phyloP scores from a whole-genome alignment of 1,140 invertebrate species.

The Aphelinus certus region DNA sequence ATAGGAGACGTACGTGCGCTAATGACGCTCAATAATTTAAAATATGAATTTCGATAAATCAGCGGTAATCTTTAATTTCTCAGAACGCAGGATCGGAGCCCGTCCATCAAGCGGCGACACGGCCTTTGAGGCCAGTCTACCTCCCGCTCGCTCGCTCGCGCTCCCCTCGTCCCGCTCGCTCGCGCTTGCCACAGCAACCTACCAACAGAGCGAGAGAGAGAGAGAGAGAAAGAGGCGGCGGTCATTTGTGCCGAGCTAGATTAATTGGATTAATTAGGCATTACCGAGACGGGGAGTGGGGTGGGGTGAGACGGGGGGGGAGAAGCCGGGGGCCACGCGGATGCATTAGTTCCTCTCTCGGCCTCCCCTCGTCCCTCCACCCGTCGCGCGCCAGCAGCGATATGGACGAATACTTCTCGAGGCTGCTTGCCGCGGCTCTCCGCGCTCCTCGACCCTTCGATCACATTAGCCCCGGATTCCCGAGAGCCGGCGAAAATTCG shows the following conservation, averaged over 20 bases:
- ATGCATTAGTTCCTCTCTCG: constrained; percentile 56
- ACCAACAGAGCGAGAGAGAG: too few relatives aligned
- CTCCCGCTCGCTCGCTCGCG: constrained; percentile 7
- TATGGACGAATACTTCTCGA: constrained; percentile 4
- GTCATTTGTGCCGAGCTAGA: constrained; percentile 65
- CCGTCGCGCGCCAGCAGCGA: background rate
- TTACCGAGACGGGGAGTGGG: constrained; percentile 49
- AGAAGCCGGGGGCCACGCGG: constrained; percentile 54
- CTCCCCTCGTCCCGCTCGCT: background rate
- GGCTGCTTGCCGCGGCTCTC: background rate
- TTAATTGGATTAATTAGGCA: constrained; percentile 68
- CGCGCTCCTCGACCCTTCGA: constrained; percentile 4
- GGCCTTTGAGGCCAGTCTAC: constrained; percentile 46
- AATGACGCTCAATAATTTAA: constrained; percentile 66
- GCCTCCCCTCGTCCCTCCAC: too few relatives aligned
- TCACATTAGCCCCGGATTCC: background rate
- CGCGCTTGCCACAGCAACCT: constrained; percentile 6
- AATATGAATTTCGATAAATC: constrained; percentile 67
- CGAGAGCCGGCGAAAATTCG: constrained; percentile 34
- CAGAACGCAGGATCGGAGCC: constrained; percentile 64
- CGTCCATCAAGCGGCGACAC: constrained; percentile 57
- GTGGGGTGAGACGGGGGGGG: background rate
- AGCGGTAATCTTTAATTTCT: constrained; percentile 66
- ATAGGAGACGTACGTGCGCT: constrained; percentile 47
- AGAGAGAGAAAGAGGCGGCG: constrained; percentile 43